phyloP scores from a whole-genome alignment of 2,888 invertebrate species.

The Drosophila siamana region DNA sequence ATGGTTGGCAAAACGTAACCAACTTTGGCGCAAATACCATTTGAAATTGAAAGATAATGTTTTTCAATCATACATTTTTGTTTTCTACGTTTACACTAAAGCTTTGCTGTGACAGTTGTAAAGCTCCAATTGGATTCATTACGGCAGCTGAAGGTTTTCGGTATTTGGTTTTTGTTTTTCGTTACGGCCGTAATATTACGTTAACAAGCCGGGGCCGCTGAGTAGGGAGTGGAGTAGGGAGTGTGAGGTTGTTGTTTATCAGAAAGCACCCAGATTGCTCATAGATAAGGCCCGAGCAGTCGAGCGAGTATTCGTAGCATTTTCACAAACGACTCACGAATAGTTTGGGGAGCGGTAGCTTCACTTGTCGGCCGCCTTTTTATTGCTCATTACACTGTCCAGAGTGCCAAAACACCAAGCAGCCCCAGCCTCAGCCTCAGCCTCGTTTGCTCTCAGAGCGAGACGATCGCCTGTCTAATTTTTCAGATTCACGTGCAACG shows the following conservation, averaged over 20 bases:
- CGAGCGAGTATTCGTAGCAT: background rate
- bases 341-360: conserved; percentile 32
- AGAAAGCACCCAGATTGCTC: conserved; percentile 49
- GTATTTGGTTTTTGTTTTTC: conserved; percentile 9
- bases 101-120: background rate
- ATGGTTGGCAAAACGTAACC: background rate
- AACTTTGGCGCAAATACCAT: background rate
- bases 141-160: conserved; percentile 5
- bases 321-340: background rate
- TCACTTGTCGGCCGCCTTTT: conserved; percentile 35
- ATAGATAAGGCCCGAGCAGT: conserved; percentile 50
- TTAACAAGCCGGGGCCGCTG: conserved; percentile 6
- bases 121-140: conserved; percentile 14
- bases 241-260: conserved; percentile 48
- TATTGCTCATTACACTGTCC: conserved; percentile 57
- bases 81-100: background rate
- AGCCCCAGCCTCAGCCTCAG: background rate
- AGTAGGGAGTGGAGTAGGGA: background rate
- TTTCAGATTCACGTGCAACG: conserved; percentile 16
- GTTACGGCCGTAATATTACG: conserved; percentile 23
- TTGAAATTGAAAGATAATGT: background rate
- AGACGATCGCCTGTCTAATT: conserved; percentile 22
- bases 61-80: background rate
- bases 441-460: conserved; percentile 1
- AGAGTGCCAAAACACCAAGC: conserved; percentile 39